Evolutionary conservation across 2,888 invertebrate genomes (phyloP), one percentile per base, ranked within the genome.

Genomic region (Balanococcus diminutus): DNA sequence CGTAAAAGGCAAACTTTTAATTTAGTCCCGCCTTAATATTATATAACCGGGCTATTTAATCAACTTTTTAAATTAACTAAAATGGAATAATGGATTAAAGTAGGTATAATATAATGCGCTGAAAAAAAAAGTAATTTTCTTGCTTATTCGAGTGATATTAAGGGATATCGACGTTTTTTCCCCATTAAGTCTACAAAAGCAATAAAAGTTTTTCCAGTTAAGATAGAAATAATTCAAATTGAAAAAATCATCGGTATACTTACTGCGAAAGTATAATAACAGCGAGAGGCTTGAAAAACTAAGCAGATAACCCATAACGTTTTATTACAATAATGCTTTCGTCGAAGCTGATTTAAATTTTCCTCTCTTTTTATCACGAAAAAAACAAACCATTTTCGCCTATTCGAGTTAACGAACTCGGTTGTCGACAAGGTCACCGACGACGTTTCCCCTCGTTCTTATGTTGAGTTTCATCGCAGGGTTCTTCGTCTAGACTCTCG

Each of bases 1-100:
- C 75, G 75, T 75, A 75, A 75, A 75, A 75, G 75, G 75, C 75
- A 19, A 75, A 75, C 75, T 75, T 75, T 75, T 75, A 75, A 75
- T 75, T 75, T 75, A 75, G 75, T 75, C 75, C 75, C 75, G 75
- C 75, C 75, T 75, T 75, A 75, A 75, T 75, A 75, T 75, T 75
- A 75, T 75, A 75, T 75, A 75, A 32, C 75, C 75, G 75, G 75
- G 75, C 75, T 75, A 75, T 75, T 75, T 75, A 75, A 75, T 75
- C 75, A 75, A 75, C 75, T 75, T 75, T 75, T 75, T 75, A 75
- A 75, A 75, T 75, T 75, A 75, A 75, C 75, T 75, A 75, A 75
- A 75, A 75, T 75, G 75, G 75, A 75, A 75, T 75, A 75, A 75
- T 75, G 75, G 75, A 75, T 75, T 75, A 75, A 75, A 75, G 75